phyloP scores from a whole-genome alignment of 2,797 vertebrate species.

The Tarsius wallacei region DNA sequence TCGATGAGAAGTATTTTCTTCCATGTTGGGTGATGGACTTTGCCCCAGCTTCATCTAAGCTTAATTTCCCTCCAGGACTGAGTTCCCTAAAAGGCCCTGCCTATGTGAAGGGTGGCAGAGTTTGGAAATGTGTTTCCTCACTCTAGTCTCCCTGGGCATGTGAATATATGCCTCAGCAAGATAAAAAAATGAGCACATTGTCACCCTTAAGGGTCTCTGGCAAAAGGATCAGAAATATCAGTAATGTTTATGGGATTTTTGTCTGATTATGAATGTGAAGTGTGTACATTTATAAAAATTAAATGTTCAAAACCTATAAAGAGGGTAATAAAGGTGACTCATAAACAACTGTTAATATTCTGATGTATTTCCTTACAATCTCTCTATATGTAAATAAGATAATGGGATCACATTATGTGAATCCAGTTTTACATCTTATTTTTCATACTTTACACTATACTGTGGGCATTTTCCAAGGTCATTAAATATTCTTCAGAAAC shows the following conservation, averaged over 20 bases:
- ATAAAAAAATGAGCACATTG: not conserved
- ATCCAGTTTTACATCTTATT: slow-evolving; percentile 72
- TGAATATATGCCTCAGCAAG: not conserved
- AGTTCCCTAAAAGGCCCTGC: not conserved
- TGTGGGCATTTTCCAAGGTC: slow-evolving; percentile 69
- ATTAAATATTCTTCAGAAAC: slow-evolving; percentile 74
- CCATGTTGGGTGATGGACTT: not conserved
- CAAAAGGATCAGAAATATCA: slow-evolving; percentile 53
- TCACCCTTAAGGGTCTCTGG: slow-evolving; percentile 11
- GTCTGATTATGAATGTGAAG: slow-evolving; percentile 66
- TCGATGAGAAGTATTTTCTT: not conserved
- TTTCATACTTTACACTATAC: slow-evolving; percentile 68
- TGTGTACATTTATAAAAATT: slow-evolving; percentile 61
- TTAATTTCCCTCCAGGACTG: not conserved
- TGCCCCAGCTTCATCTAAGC: not conserved
- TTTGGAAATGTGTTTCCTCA: not conserved
- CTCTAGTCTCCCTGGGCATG: not conserved
- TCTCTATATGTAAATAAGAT: slow-evolving; percentile 84
- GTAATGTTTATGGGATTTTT: slow-evolving; percentile 47
- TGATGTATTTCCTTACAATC: slow-evolving; percentile 62
- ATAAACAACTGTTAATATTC: slow-evolving; percentile 78
- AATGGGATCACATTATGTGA: slow-evolving; percentile 62
- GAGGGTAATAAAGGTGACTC: slow-evolving; percentile 65
- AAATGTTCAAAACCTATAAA: slow-evolving; percentile 72
- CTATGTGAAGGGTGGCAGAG: not conserved